Evolutionary conservation across 1,140 invertebrate genomes (phyloP), one percentile per base, ranked within the genome.

Genomic region (Bombus terrestris): DNA sequence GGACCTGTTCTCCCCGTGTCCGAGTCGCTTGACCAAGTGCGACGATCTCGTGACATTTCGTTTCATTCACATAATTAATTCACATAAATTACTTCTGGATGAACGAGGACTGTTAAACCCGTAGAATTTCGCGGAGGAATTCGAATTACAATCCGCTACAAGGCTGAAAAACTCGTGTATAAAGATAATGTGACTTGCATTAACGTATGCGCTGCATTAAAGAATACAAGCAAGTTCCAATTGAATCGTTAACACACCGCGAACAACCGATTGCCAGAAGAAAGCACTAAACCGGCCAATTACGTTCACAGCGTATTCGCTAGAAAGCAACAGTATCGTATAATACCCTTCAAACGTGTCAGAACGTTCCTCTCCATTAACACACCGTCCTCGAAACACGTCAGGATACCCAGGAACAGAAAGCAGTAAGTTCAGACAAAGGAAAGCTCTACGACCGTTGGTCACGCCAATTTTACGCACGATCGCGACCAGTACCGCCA

Each of bases 401-500:
- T 35, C 25, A 18, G 41, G n/a, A 53, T 66, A 66, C 25, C 37
- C 43, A 71, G 39, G 35, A 82, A 74, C 39, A 25, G 57, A 22
- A 12, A 75, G 32, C 37, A 43, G 41, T 12, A 76, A 83, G 59
- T 68, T 83, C 53, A 64, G 59, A 35, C 39, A 41, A 83, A 83
- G 81, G 59, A 83, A 74, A 83, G 72, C 73, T 83, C 39, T 76
- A 83, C 81, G 72, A 76, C 32, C 35, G 39, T 25, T 6, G 64
- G 81, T 83, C 81, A 83, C 81, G 81, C 72, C 39, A 83, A 76
- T 83, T 83, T 76, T 47, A 76, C 72, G 59, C 39, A 22, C 41
- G 81, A 82, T 75, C 41, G 57, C 72, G 12, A 59, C 15, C 62
- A 82, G 37, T 59, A 13, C 57, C 22, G 69, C 39, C 69, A 62